These are phyloP conservation scores for Lepus americanus DNA, from an alignment of 2,113 vertebrate genomes.

Conservation along the genomic window DNA sequence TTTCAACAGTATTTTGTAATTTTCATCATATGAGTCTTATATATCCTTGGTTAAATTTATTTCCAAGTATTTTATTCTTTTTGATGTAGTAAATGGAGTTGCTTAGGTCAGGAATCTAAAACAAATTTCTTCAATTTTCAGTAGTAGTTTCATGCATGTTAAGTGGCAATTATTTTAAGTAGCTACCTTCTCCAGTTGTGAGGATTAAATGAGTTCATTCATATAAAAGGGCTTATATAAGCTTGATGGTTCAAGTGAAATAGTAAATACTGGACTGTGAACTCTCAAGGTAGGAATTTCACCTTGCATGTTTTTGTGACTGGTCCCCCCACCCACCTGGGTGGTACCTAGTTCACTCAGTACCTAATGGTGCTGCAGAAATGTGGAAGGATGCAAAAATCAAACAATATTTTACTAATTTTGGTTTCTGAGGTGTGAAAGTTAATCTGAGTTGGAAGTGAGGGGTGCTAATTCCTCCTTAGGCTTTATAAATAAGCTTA, in stretches of 20 bases:
- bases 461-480: neutral
- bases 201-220: slow-evolving; percentile 1
- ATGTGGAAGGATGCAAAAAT: neutral
- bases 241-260: neutral
- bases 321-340: neutral
- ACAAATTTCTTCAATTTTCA: slow-evolving; percentile 3
- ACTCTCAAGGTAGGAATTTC: neutral
- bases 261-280: neutral
- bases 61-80: neutral
- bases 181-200: neutral
- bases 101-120: slow-evolving; percentile 9
- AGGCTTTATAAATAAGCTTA: neutral
- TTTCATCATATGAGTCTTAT: neutral
- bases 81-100: neutral
- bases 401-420: neutral
- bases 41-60: neutral
- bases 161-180: slow-evolving; percentile 18
- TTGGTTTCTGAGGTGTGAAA: slow-evolving; percentile 41
- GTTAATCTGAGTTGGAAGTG: slow-evolving; percentile 36
- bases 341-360: neutral
- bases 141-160: slow-evolving; percentile 20
- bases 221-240: neutral
- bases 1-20: neutral
- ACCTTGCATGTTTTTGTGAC: neutral
- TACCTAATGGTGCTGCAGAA: neutral